A percentile compares a stretch with the other conserved stretches of the same genome.
Evolutionary conservation across 2,888 invertebrate genomes (phyloP).

Genomic region (Harpalus rubripes): DNA sequence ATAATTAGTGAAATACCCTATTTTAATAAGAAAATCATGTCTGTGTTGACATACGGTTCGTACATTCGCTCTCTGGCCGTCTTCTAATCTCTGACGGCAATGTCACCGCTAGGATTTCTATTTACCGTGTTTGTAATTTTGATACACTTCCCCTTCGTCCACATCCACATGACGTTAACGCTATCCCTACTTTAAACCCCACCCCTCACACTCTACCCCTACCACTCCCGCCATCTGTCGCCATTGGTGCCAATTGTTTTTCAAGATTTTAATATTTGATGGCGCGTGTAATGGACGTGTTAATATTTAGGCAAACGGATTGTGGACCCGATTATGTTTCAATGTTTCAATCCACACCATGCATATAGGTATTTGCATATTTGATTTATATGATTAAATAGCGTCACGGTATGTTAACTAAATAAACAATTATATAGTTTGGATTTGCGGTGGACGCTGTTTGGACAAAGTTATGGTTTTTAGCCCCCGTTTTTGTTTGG

Average conservation of each 20-base stretch:
- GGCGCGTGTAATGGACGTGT: constrained; percentile 13
- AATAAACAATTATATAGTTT: constrained; percentile 50
- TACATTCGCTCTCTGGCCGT: neutral
- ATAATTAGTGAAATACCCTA: too few relatives aligned
- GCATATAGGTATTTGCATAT: constrained; percentile 24
- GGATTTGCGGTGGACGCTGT: constrained; percentile 31
- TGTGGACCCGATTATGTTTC: constrained; percentile 36
- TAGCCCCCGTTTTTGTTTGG: neutral
- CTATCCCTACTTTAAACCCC: neutral
- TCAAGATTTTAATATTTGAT: constrained; percentile 44
- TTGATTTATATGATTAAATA: constrained; percentile 51
- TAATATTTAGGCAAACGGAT: constrained; percentile 39
- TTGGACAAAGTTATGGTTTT: constrained; percentile 23
- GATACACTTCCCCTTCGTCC: constrained; percentile 25
- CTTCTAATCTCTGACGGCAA: constrained; percentile 17
- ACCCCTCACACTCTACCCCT: neutral
- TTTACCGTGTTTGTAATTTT: constrained; percentile 56
- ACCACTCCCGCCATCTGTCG: neutral
- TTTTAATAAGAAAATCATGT: too few relatives aligned
- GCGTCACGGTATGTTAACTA: constrained; percentile 28
- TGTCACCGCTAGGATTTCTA: constrained; percentile 53
- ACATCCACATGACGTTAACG: constrained; percentile 3
- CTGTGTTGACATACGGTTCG: neutral
- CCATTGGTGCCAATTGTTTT: constrained; percentile 16
- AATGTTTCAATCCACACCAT: constrained; percentile 28